Evolutionary conservation across 2,797 vertebrate species (phyloP), one percentile per base, ranked within the genome.

Genomic region (Anguilla obscura): DNA sequence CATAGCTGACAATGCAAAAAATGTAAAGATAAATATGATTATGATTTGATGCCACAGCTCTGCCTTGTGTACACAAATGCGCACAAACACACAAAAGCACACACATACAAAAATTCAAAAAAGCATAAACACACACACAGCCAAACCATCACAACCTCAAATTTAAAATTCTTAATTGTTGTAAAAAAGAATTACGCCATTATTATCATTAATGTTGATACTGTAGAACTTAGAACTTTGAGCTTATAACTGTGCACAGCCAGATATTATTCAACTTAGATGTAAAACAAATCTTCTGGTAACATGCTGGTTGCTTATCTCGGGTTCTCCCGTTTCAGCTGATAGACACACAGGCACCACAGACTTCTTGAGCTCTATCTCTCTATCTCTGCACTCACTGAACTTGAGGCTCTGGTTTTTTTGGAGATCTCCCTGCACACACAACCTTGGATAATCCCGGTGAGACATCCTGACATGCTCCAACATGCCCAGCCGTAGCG

Each of bases 401-500:
- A 82, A 82, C 79, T 82, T 8, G 79, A 33, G 79, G 45, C 18
- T 24, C 79, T 12, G 24, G 40, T 82, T 79, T 82, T 79, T 82
- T 82, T 50, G 21, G 79, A 48, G 1, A 45, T 50, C 79, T 50
- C 79, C 79, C 45, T 27, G 36, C 9, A 33, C 79, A n/a, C 27
- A 33, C 21, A n/a, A 7, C 45, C 21, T 7, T 4, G 79, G 7
- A 24, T 2, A 21, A n/a, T 10, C 45, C 74, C 36, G 5, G 36
- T 14, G 71, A 36, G 71, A 76, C 9, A 40, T 48, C 33, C 33
- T 1, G 36, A 45, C 79, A 48, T 82, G 79, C 21, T 0, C 45
- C 21, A 45, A 50, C 79, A 82, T 24, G 79, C 79, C 79, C 79
- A 45, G 6, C 40, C 6, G 24, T 50, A 24, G 8, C 79, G 50